phyloP scores from a whole-genome alignment of 92 coral and sea anemone species.

The Bergia sp. region DNA sequence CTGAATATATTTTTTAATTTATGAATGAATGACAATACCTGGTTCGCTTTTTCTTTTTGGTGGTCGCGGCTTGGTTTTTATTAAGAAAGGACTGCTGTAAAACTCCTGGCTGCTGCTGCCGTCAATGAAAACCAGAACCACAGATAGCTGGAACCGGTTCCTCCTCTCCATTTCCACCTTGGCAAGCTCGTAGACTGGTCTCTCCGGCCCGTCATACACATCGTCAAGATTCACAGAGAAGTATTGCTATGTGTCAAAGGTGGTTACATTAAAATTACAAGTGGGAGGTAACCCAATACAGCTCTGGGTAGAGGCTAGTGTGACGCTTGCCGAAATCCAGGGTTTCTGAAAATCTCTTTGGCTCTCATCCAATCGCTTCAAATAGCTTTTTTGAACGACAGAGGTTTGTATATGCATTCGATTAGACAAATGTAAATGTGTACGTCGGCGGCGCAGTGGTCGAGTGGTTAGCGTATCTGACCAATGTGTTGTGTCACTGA shows the following conservation, averaged over 20 bases:
- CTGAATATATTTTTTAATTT: background rate
- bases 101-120: slow-evolving; percentile 73
- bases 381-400: too few relatives aligned
- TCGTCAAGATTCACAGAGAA: slow-evolving; percentile 89
- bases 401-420: too few relatives aligned
- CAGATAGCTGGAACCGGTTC: slow-evolving; percentile 74
- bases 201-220: slow-evolving; percentile 75
- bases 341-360: too few relatives aligned
- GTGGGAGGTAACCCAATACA: too few relatives aligned
- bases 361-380: too few relatives aligned
- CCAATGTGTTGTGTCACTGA: too few relatives aligned
- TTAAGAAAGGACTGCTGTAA: slow-evolving; percentile 64
- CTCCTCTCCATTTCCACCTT: slow-evolving; percentile 66
- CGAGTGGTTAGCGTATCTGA: too few relatives aligned
- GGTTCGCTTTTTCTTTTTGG: slow-evolving; percentile 31
- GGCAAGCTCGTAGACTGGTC: slow-evolving; percentile 78
- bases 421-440: too few relatives aligned
- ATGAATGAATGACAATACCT: slow-evolving; percentile 28
- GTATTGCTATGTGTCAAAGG: slow-evolving; percentile 56
- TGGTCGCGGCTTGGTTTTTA: slow-evolving; percentile 68
- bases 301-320: too few relatives aligned
- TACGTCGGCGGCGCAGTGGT: too few relatives aligned
- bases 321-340: too few relatives aligned
- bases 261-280: background rate
- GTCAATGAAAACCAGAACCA: slow-evolving; percentile 63